These are phyloP conservation scores for Pan troglodytes DNA, from an alignment of 2,113 vertebrate species.

Conservation along the genomic window NHGRI_mPanTro3-v2.1_pri NC_072415.2:60296501-60297000, in stretches of 20 bases:
- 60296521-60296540: neutral
- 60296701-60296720: neutral
- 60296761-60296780: neutral
- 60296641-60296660: neutral
- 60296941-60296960: too few relatives aligned
- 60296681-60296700: neutral
- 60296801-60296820: neutral
- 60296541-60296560: neutral
- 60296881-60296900: too few relatives aligned
- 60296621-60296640: neutral
- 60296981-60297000: too few relatives aligned
- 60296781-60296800: neutral
- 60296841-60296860: too few relatives aligned
- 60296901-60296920: too few relatives aligned
- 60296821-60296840: too few relatives aligned
- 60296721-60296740: neutral
- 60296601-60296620: conserved; percentile 12
- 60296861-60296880: too few relatives aligned
- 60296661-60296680: neutral
- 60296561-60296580: neutral
- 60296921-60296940: too few relatives aligned
- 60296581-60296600: neutral
- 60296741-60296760: neutral
- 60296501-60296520: neutral
- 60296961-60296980: too few relatives aligned